phyloP scores from a whole-genome alignment of 2,113 vertebrate genomes.

The Perca schrenkii region DNA sequence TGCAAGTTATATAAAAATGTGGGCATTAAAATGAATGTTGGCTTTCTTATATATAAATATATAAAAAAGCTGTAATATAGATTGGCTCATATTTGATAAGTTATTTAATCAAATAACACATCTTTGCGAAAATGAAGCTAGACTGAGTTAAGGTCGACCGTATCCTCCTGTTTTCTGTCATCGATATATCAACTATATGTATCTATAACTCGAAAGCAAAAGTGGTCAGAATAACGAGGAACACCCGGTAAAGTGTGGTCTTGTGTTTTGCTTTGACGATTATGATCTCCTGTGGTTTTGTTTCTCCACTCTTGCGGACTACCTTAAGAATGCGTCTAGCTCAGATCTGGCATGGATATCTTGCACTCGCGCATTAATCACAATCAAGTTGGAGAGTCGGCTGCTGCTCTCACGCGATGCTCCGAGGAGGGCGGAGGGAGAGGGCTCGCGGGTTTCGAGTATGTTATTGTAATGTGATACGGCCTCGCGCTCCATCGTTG shows the following conservation, averaged over 20 bases:
- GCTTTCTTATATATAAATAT: neutral
- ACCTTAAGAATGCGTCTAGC: constrained; percentile 77
- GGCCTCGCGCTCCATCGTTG: constrained; percentile 44
- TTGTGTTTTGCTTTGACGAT: neutral
- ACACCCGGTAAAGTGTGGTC: too few relatives aligned
- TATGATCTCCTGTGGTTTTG: neutral
- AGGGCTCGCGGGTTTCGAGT: constrained; percentile 53
- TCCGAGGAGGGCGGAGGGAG: constrained; percentile 66
- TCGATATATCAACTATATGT: neutral
- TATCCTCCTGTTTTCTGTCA: neutral
- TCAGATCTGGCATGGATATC: constrained; percentile 74
- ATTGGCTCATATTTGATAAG: neutral
- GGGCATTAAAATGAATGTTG: neutral
- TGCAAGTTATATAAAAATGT: neutral
- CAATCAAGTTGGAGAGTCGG: constrained; percentile 78
- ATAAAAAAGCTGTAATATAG: neutral
- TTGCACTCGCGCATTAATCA: constrained; percentile 82
- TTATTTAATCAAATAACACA: too few relatives aligned
- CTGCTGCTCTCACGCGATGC: constrained; percentile 86
- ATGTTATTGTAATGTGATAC: constrained; percentile 84
- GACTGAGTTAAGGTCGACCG: neutral
- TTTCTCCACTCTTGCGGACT: constrained; percentile 13
- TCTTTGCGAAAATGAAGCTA: neutral
- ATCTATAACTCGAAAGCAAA: neutral
- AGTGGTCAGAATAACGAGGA: too few relatives aligned